Percentiles rank a stretch among this genome's conserved stretches.
phyloP scores from a whole-genome alignment of 2,888 invertebrate species.

The Biston stratarius region DNA sequence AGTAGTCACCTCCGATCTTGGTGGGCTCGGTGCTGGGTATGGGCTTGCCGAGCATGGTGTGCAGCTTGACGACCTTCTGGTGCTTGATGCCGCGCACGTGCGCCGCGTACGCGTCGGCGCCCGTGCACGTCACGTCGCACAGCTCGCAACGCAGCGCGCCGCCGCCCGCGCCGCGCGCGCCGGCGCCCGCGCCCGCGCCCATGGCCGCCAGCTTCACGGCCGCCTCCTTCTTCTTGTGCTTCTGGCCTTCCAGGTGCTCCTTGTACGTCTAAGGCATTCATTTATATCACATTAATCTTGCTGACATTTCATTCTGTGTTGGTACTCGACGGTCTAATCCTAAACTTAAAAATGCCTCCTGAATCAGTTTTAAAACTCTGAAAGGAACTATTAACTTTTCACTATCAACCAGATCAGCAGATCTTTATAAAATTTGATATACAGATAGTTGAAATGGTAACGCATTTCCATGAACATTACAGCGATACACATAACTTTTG shows the following conservation, averaged over 20 bases:
- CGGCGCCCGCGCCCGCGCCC: constrained; percentile 46
- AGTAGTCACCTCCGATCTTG: constrained; percentile 86
- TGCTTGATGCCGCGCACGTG: constrained; percentile 99
- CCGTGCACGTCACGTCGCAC: constrained; percentile 99
- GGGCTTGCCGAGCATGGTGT: constrained; percentile 98
- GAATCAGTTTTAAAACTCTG: too few relatives aligned
- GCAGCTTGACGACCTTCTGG: constrained; percentile 98
- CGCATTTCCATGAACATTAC: too few relatives aligned
- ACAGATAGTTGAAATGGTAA: too few relatives aligned
- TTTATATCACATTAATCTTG: too few relatives aligned
- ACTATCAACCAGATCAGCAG: too few relatives aligned
- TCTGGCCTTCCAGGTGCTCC: constrained; percentile 99
- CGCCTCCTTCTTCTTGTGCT: constrained; percentile 99
- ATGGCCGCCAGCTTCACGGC: constrained; percentile 87
- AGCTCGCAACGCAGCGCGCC: constrained; percentile 95
- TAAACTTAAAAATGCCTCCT: too few relatives aligned
- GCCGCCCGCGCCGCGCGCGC: constrained; percentile 67
- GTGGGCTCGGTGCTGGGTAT: constrained; percentile 98
- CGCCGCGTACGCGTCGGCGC: constrained; percentile 99
- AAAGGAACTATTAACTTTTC: too few relatives aligned
- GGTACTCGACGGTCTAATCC: too few relatives aligned
- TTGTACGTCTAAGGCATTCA: constrained; percentile 72
- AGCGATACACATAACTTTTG: too few relatives aligned
- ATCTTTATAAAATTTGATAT: too few relatives aligned
- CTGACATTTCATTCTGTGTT: too few relatives aligned